Percentiles rank a stretch among this genome's conserved stretches.
Evolutionary conservation across 2,888 invertebrate genomes (phyloP).

Genomic region (Aplocera efformata): DNA sequence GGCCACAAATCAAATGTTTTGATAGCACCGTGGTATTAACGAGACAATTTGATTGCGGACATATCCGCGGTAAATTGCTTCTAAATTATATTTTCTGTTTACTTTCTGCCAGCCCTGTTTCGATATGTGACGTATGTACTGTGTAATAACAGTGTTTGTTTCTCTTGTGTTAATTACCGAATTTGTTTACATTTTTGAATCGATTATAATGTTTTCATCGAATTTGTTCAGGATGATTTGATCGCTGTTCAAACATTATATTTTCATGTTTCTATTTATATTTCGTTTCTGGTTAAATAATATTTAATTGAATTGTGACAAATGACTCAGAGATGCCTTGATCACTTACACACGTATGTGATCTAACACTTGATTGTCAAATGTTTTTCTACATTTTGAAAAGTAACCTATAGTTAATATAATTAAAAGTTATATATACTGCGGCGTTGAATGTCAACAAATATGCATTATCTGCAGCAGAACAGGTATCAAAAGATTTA

Average conservation of each 20-base stretch:
- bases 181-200: slow-evolving; percentile 58
- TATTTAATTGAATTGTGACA: too few species aligned
- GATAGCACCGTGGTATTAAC: slow-evolving; percentile 78
- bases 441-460: too few species aligned
- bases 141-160: slow-evolving; percentile 56
- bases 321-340: too few species aligned
- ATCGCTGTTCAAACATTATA: too few species aligned
- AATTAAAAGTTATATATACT: too few species aligned
- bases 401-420: too few species aligned
- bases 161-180: slow-evolving; percentile 65
- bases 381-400: too few species aligned
- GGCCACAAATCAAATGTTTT: slow-evolving; percentile 81
- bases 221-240: slow-evolving; percentile 26
- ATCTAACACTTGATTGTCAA: too few species aligned
- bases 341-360: too few species aligned
- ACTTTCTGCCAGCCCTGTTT: slow-evolving; percentile 75
- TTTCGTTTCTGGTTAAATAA: too few species aligned
- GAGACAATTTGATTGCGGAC: slow-evolving; percentile 81
- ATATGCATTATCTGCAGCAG: slow-evolving; percentile 39
- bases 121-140: slow-evolving; percentile 64
- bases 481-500: too few species aligned
- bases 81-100: slow-evolving; percentile 81
- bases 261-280: slow-evolving; percentile 1
- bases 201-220: slow-evolving; percentile 32
- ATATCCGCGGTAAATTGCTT: slow-evolving; percentile 79